Evolutionary conservation across 2,888 invertebrate species (phyloP), one percentile per base, ranked within the genome.

Genomic region (Thera britannica): DNA sequence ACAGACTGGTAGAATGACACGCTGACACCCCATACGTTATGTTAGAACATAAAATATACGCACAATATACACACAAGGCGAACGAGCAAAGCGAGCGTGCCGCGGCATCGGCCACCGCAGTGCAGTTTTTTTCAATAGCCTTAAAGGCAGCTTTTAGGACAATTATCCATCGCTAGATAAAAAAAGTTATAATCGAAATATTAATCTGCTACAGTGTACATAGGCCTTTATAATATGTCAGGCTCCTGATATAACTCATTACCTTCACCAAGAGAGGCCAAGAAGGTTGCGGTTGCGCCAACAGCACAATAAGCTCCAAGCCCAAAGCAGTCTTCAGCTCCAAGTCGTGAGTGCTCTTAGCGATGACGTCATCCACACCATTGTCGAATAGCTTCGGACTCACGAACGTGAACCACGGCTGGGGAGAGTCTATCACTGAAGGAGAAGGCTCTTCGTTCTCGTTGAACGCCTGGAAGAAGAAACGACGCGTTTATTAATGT

Each of bases 251-350:
- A 38, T 38, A 38, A 38, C 23, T 23, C 23, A 23, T 70, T 77
- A 97, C 97, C 94, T 97, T 97, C 0, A 97, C 91, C 35, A 97
- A 84, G 72, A 96, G 94, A 0, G 96, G 90, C 97, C 97, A 97
- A 62, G 96, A 96, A 0, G 97, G 96, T 79, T 97, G 97, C 0
- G 97, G 97, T 77, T 97, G 97, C 0, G 96, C 95, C 64, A 97
- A 83, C 49, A 97, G 81, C 0, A 97, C 96, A 58, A 95, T 95
- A 41, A 97, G 82, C 76, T 97, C 97, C 65, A 97, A 83, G 0
- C 96, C 95, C 9, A 97, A 93, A 2, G 95, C 95, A 2, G 95
- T 95, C 71, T 94, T 94, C 8, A 94, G 89, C 0, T 94, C 88
- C 5, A 97, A 83, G 63, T 95, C 95, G 5, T 84, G 83, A 0